Base-by-base conservation (phyloP, 2,888 invertebrate species). In the Hydraecia micacea region DNA sequence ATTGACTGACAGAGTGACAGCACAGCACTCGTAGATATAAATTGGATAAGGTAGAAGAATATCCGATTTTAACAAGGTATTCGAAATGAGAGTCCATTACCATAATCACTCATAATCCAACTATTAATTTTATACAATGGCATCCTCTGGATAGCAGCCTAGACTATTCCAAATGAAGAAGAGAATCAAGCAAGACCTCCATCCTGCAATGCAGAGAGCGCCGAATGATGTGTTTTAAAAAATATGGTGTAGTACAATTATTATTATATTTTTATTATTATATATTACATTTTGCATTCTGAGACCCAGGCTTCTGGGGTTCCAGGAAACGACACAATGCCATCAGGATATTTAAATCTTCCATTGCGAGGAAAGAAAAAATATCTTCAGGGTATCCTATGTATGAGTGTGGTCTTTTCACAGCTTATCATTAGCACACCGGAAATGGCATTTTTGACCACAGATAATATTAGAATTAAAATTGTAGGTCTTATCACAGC, bases 401-500 rank as follows among this genome's bases (percentile, higher is more conserved):
- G 15, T 7, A 6, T 66, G 39, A 5, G 1, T 15, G 28, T 11
- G 15, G n/a, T n/a, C n/a, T n/a, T n/a, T n/a, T n/a, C n/a, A 25
- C 8, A 39, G 13, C 39, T 73, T 60, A 42, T 8, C 52, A 2
- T 55, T 4, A 28, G 58, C 21, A 1, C 42, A n/a, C 21, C 4
- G 9, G 46, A 46, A 58, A 36, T 52, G 18, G 21, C 1, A 13
- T 58, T 28, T 13, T 58, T 58, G 28, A 58, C n/a, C 58, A 58
- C 58, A 58, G n/a, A 58, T n/a, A 58, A 58, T n/a, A 58, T 58
- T n/a, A n/a, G 25, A 55, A 55, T 55, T 55, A 55, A 55, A 58
- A 58, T n/a, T 58, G n/a, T n/a, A n/a, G 13, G n/a, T 21, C 15
- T 52, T 77, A 79, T 65, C 69, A 46, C 25, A 58, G 58, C n/a